These are phyloP conservation scores for Hypothenemus hampei DNA, from an alignment of 1,140 invertebrate genomes.

Conservation along the genomic window DNA sequence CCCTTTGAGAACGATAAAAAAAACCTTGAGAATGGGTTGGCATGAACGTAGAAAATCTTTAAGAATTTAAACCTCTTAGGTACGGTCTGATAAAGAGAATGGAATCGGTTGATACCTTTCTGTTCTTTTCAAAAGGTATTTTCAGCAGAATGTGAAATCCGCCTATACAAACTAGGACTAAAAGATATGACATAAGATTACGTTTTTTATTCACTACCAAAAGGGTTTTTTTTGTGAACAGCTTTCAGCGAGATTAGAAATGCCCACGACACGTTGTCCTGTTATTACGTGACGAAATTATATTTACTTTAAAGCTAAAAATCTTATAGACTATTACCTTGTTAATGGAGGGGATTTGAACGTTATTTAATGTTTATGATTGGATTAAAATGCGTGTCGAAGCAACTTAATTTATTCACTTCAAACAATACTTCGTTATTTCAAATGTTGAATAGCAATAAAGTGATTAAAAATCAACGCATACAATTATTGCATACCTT, in stretches of 20 bases:
- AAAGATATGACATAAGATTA: constrained; percentile 7
- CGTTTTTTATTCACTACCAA: constrained; percentile 6
- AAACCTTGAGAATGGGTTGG: constrained; percentile 10
- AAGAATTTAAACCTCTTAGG: constrained; percentile 22
- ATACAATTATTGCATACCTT: not conserved
- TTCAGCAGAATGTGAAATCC: constrained; percentile 7
- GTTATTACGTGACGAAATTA: too few relatives aligned
- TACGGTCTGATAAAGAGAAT: constrained; percentile 16
- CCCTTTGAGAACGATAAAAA: constrained; percentile 12
- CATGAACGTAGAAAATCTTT: constrained; percentile 9
- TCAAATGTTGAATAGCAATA: not conserved
- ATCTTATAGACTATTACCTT: too few relatives aligned
- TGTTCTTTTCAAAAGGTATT: constrained; percentile 7
- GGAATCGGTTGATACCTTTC: constrained; percentile 12
- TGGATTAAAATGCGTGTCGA: too few relatives aligned
- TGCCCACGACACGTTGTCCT: too few relatives aligned
- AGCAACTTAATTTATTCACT: not conserved
- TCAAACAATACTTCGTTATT: not conserved
- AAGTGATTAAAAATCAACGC: constrained; percentile 9
- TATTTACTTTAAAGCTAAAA: too few relatives aligned
- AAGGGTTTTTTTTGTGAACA: constrained; percentile 3
- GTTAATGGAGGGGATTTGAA: too few relatives aligned
- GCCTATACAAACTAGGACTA: constrained; percentile 6
- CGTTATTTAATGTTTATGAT: too few relatives aligned
- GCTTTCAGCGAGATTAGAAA: constrained; percentile 5